A percentile compares a stretch with the other conserved stretches of the same genome.
Evolutionary conservation across 2,888 invertebrate species (phyloP).

Genomic region (Autographa gamma): DNA sequence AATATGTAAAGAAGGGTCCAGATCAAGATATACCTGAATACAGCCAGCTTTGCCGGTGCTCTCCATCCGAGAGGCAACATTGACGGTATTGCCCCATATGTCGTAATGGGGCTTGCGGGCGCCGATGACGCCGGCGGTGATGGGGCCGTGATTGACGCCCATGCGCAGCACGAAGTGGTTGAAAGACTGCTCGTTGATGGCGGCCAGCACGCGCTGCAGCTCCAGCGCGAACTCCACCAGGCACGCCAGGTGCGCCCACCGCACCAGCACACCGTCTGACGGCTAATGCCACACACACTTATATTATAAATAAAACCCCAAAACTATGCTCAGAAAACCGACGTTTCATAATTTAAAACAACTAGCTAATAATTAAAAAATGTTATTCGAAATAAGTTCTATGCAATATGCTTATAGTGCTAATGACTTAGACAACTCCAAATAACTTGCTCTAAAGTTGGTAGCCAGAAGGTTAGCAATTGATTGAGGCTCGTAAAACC

Average conservation of each 20-base stretch:
- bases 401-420: neutral
- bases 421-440: neutral
- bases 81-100: slow-evolving; percentile 99
- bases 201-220: slow-evolving; percentile 95
- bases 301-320: no score
- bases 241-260: slow-evolving; percentile 95
- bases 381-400: neutral
- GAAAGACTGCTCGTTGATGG: slow-evolving; percentile 98
- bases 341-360: no score
- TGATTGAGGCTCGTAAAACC: slow-evolving; percentile 6
- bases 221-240: slow-evolving; percentile 97
- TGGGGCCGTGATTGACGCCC: slow-evolving; percentile 98
- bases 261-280: slow-evolving; percentile 91
- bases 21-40: slow-evolving; percentile 92
- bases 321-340: no score
- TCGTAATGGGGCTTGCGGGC: slow-evolving; percentile 98
- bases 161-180: slow-evolving; percentile 98
- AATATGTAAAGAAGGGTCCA: neutral
- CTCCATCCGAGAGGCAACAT: slow-evolving; percentile 99
- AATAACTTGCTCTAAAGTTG: slow-evolving; percentile 3
- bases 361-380: no score
- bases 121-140: slow-evolving; percentile 98
- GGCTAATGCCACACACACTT: slow-evolving; percentile 79
- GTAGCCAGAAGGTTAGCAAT: neutral
- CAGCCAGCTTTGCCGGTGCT: slow-evolving; percentile 98